Base-by-base conservation (phyloP, 1,140 invertebrate species). In the Muscidifurax raptorellus region DNA sequence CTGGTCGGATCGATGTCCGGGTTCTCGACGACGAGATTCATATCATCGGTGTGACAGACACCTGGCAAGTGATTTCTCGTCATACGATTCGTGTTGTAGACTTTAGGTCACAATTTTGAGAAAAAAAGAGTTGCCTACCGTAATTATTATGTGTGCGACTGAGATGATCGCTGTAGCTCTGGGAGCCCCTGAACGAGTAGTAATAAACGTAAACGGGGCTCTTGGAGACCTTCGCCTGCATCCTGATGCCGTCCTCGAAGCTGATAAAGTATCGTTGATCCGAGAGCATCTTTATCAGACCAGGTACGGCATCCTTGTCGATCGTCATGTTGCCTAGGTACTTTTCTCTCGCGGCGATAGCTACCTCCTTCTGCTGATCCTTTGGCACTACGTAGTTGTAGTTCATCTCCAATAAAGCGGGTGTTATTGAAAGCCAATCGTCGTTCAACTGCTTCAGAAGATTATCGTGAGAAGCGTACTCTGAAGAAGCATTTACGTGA, bases 121-220 rank as follows among this genome's bases (percentile, higher is more conserved):
- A 69, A 3, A 10, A 69, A 2, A 13, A 4, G 25, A 66, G 27
- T 7, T 71, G 30, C 71, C 25, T n/a, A 72, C 74, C 74, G 74
- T 76, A 76, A 76, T 76, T 36, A 30, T 76, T 76, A 0, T 9
- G 36, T 2, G 74, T 76, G 36, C 74, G 36, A 28, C 74, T 76
- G 7, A 76, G 74, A n/a, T 18, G n/a, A 30, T 76, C 74, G 74
- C 74, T 76, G 74, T 76, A 76, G 44, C 74, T 76, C 74, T 76
- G 74, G 7, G 36, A 47, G 44, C 36, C 74, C 3, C 74, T 32
- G 44, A 76, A 76, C 74, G 74, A 2, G 74, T 76, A 76, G n/a
- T 76, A 40, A 22, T 76, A 76, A 0, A 76, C 7, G 74, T 76
- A 76, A n/a, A 76, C 74, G 22, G 74, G 74, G 28, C 74, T 76